A percentile compares a stretch with the other conserved stretches of the same genome.
Evolutionary conservation across 2,113 vertebrate species (phyloP).

Genomic region (Paradisaea rubra): DNA sequence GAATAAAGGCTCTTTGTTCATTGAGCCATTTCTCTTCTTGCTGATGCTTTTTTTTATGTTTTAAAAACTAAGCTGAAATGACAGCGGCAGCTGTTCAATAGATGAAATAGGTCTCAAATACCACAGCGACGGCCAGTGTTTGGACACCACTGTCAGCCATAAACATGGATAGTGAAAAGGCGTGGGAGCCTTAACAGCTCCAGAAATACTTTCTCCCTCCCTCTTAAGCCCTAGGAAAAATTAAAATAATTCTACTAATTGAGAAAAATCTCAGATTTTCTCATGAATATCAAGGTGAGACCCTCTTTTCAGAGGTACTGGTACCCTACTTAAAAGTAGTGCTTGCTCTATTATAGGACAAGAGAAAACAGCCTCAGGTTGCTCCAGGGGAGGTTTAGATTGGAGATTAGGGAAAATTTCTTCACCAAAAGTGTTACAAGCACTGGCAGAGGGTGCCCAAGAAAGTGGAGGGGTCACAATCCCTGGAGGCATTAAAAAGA

Average conservation of each 20-base stretch:
- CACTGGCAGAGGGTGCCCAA: background rate
- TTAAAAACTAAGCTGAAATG: background rate
- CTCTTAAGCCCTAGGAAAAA: background rate
- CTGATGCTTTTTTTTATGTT: background rate
- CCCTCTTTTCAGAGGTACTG: no score
- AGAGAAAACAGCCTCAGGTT: background rate
- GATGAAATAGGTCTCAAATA: background rate
- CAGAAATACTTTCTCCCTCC: background rate
- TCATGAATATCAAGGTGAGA: background rate
- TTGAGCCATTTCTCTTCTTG: background rate
- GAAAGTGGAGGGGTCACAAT: accelerated
- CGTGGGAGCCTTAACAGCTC: background rate
- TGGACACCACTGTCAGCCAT: background rate
- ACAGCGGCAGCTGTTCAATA: background rate
- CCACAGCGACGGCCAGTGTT: background rate
- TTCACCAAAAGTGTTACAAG: background rate
- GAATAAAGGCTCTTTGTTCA: constrained; percentile 23
- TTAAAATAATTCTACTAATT: background rate
- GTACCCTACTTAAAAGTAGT: background rate
- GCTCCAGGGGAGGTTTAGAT: accelerated
- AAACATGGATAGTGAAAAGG: background rate
- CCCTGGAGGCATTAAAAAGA: background rate
- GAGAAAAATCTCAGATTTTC: background rate
- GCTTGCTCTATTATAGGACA: background rate
- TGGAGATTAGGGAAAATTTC: background rate